Evolutionary conservation across 2,888 invertebrate genomes (phyloP), one percentile per base, ranked within the genome.

Genomic region (Diploptera punctata): DNA sequence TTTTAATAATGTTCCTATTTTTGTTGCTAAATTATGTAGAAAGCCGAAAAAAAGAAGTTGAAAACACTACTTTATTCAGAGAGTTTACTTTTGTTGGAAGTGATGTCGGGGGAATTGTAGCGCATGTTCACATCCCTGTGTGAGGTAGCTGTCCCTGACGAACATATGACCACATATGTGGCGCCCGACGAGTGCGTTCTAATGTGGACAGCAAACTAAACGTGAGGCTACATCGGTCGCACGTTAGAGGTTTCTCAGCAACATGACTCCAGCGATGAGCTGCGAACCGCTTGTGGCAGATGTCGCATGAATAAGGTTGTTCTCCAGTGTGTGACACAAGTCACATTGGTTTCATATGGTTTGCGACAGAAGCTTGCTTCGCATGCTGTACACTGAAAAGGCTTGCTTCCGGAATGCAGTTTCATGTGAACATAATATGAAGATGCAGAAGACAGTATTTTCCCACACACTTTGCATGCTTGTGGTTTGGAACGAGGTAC

Each of bases 371-470:
- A 93, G 75, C 91, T 90, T 61, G 92, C 92, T 80, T 92, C 92
- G 82, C 93, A 93, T 65, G n/a, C n/a, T n/a, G n/a, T n/a, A n/a
- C n/a, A n/a, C n/a, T n/a, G 90, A 83, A 91, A 93, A 75, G 93
- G 93, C 82, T 93, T 93, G 81, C 90, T 91, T 78, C 91, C 90
- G 26, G 93, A 93, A 83, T 93, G 93, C 77, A 92, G 86, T 83
- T 93, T 93, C 91, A 93, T 91, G 82, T 93, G 93, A 78, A 93
- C 93, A 81, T 93, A 92, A 81, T 92, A 92, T 77, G 91, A 92
- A 52, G 91, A 91, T 73, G 91, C 89, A 16, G 92, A 92, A 70
- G 92, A 92, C 76, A 93, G 82, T 74, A 92, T 89, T 85, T 92
- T 92, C 72, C 91, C 91, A 82, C 93, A 93, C 73, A 92, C 88